Evolutionary conservation across 1,140 invertebrate genomes (phyloP).

Genomic region (Trinorchestia longiramus): DNA sequence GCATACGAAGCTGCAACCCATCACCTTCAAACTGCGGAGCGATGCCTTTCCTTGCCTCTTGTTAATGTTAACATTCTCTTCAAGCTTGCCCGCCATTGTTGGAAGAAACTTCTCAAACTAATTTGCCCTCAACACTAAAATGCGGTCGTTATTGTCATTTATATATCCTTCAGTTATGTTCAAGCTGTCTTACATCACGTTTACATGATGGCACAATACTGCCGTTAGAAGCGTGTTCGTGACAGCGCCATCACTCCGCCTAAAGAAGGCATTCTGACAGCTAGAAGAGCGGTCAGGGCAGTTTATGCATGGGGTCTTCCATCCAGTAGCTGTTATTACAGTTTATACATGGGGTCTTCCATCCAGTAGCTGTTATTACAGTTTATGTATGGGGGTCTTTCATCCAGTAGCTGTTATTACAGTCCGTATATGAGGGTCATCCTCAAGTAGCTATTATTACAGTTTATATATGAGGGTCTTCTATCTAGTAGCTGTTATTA

Average conservation of each 20-base stretch:
- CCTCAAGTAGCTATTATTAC: too few species aligned
- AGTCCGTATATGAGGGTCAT: too few species aligned
- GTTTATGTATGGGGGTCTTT: too few species aligned
- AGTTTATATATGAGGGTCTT: too few species aligned
- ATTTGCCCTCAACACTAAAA: neutral
- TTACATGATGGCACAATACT: neutral
- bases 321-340: too few species aligned
- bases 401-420: too few species aligned
- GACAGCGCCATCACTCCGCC: neutral
- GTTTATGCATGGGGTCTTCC: too few species aligned
- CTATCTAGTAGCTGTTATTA: too few species aligned
- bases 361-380: too few species aligned
- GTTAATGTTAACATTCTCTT: neutral
- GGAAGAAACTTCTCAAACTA: neutral
- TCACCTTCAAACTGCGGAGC: neutral
- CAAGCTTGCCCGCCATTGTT: neutral
- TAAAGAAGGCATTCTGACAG: neutral
- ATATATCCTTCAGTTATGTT: neutral
- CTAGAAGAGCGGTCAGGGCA: too few species aligned
- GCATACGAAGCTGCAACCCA: neutral
- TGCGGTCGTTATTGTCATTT: neutral
- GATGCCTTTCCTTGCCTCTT: neutral
- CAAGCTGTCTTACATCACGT: neutral
- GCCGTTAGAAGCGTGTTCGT: neutral
- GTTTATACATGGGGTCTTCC: too few species aligned